Conservation (phyloP, 2,888 invertebrate species). For the Meteorus cinctellus region DNA sequence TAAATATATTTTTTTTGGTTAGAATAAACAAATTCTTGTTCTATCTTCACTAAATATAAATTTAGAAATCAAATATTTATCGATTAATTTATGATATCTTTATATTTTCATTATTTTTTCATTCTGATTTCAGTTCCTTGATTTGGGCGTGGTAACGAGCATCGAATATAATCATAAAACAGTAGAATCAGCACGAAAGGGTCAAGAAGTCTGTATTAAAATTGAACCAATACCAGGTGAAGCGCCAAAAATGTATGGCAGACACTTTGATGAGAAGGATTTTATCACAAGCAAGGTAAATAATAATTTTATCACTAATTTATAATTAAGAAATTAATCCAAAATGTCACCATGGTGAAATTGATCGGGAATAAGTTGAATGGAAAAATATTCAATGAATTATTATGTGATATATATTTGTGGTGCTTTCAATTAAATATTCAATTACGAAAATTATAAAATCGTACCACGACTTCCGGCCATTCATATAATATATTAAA, state of each 20-base stretch:
- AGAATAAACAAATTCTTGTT: not conserved
- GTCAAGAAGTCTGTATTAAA: conserved; percentile 96
- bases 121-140: conserved; percentile 84
- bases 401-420: conserved; percentile 22
- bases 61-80: conserved; percentile 2
- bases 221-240: conserved; percentile 98
- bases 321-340: not conserved
- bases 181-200: conserved; percentile 95
- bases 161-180: conserved; percentile 97
- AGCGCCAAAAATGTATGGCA: conserved; percentile 97
- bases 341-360: too few species aligned
- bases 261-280: conserved; percentile 98
- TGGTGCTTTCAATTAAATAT: conserved; percentile 6
- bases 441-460: conserved; percentile 22
- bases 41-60: not conserved
- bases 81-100: conserved; percentile 6
- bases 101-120: conserved; percentile 11
- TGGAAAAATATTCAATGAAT: not conserved
- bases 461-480: conserved; percentile 25
- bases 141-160: conserved; percentile 94
- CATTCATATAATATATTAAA: not conserved
- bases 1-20: not conserved
- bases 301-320: conserved; percentile 34
- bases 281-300: conserved; percentile 94
- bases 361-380: too few species aligned